phyloP scores from a whole-genome alignment of 30 jellyfish, hydroid and myxozoan species.

The Cassiopea xamachana region DNA sequence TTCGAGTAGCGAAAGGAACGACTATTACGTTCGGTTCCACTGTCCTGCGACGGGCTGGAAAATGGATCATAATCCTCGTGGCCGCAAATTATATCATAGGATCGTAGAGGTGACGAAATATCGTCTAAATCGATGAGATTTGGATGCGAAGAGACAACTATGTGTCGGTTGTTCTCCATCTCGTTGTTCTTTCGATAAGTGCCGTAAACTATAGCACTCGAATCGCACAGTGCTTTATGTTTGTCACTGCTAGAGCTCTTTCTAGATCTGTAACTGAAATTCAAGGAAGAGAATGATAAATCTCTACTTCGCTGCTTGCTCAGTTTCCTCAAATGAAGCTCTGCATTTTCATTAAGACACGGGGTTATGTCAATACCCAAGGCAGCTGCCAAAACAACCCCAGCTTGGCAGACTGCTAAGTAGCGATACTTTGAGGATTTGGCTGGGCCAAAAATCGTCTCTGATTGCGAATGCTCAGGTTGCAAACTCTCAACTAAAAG shows the following conservation, averaged over 20 bases:
- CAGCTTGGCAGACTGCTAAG: conserved; percentile 94
- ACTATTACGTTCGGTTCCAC: conserved; percentile 37
- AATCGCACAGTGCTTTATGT: conserved; percentile 59
- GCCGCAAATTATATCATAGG: conserved; percentile 63
- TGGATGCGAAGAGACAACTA: conserved; percentile 71
- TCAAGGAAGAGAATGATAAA: conserved; percentile 55
- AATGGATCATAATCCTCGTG: conserved; percentile 81
- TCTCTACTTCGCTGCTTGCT: conserved; percentile 78
- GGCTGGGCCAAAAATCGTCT: conserved; percentile 76
- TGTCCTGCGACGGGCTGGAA: conserved; percentile 72
- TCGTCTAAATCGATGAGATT: conserved; percentile 72
- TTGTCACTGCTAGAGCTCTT: conserved; percentile 63
- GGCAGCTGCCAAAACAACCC: conserved; percentile 90
- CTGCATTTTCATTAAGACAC: conserved; percentile 74
- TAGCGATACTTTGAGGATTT: conserved; percentile 80
- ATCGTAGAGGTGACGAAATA: conserved; percentile 67
- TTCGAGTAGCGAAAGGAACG: conserved; percentile 61
- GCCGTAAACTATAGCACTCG: conserved; percentile 79
- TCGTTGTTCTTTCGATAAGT: conserved; percentile 78
- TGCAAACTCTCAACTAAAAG: conserved; percentile 87
- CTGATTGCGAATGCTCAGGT: conserved; percentile 59
- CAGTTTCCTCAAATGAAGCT: conserved; percentile 66
- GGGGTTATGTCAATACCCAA: conserved; percentile 89
- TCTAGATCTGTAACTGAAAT: conserved; percentile 55
- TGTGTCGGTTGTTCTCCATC: conserved; percentile 19